Evolutionary conservation across 2,888 invertebrate genomes (phyloP).

Genomic region (Syrphus vitripennis): DNA sequence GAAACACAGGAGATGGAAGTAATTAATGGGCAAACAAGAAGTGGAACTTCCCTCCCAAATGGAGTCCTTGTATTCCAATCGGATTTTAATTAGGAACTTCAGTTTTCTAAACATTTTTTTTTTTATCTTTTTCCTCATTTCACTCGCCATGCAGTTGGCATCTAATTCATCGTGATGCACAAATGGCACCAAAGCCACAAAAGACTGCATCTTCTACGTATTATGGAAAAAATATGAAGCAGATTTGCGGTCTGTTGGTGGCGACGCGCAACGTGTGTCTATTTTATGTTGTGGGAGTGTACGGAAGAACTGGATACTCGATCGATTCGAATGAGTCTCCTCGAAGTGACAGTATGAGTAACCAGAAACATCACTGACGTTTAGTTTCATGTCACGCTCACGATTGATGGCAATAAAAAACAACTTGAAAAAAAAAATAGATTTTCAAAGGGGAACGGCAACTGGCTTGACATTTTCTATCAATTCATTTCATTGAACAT

Average conservation of each 20-base stretch:
- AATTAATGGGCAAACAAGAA: conserved; percentile 62
- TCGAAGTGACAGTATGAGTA: conserved; percentile 43
- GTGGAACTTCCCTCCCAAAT: conserved; percentile 61
- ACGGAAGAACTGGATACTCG: conserved; percentile 39
- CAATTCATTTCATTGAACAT: conserved; percentile 43
- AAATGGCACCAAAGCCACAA: background rate
- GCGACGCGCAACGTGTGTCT: background rate
- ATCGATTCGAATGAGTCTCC: conserved; percentile 50
- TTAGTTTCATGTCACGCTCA: conserved; percentile 55
- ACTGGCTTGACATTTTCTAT: conserved; percentile 8
- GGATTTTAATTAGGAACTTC: conserved; percentile 62
- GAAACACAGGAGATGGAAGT: conserved; percentile 23
- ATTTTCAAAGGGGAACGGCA: conserved; percentile 2
- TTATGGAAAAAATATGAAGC: background rate
- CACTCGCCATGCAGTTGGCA: conserved; percentile 43
- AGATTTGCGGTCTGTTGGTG: background rate
- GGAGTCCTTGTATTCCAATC: conserved; percentile 49
- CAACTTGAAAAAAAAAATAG: background rate
- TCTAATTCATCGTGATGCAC: conserved; percentile 33
- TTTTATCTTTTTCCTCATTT: background rate
- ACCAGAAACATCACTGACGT: conserved; percentile 24
- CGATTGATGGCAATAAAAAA: conserved; percentile 62
- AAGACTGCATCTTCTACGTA: background rate
- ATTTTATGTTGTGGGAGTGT: conserved; percentile 42
- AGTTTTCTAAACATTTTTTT: conserved; percentile 8